Evolutionary conservation across 37 sponge, comb jelly and placozoan species (phyloP).

Genomic region (Agelas oroides): DNA sequence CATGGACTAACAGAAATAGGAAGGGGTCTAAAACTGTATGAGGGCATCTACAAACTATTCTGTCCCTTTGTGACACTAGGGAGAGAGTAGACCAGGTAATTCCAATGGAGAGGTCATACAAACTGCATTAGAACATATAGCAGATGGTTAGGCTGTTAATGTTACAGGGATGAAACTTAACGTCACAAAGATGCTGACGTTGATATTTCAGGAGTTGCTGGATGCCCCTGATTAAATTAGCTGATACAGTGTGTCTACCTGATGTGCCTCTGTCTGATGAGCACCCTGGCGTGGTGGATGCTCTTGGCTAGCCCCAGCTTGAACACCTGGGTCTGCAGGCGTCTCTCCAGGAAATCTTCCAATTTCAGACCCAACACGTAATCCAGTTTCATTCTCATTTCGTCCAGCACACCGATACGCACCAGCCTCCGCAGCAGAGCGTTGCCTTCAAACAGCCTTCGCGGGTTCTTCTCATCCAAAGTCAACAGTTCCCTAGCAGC

Average conservation of each 20-base stretch:
- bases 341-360: slow-evolving; percentile 98
- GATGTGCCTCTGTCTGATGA: slow-evolving; percentile 98
- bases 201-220: too few relatives aligned
- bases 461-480: slow-evolving; percentile 96
- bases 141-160: too few relatives aligned
- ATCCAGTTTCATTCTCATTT: slow-evolving; percentile 98
- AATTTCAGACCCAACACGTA: slow-evolving; percentile 94
- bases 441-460: slow-evolving; percentile 98
- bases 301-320: slow-evolving; percentile 97
- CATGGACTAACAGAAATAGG: too few relatives aligned
- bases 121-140: too few relatives aligned
- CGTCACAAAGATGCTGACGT: too few relatives aligned
- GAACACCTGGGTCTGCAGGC: slow-evolving; percentile 99
- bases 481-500: slow-evolving; percentile 98
- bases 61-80: too few relatives aligned
- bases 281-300: slow-evolving; percentile 98
- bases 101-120: too few relatives aligned
- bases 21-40: too few relatives aligned
- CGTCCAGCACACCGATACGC: slow-evolving; percentile 97
- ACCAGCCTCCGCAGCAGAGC: slow-evolving; percentile 95
- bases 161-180: too few relatives aligned
- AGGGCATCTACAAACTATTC: too few relatives aligned
- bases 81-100: too few relatives aligned
- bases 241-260: slow-evolving; percentile 59
- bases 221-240: too few relatives aligned